Conservation (phyloP, 1,140 invertebrate species). For the Ladona fulva region DNA sequence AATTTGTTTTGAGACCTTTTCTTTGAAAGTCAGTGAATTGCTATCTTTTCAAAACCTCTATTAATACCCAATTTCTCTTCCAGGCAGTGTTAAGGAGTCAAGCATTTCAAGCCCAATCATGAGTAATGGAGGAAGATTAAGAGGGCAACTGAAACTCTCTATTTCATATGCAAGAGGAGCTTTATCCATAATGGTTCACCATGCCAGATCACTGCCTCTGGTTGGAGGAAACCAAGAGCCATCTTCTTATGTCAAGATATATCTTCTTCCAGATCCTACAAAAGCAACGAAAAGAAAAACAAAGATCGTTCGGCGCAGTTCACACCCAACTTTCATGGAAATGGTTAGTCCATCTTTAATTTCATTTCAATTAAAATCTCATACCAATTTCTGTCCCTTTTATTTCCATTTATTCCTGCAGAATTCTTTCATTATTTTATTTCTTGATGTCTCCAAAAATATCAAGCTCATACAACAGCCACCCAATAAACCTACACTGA, state of each 20-base stretch:
- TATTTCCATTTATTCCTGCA: too few relatives aligned
- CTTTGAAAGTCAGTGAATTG: too few relatives aligned
- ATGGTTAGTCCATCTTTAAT: constrained; percentile 54
- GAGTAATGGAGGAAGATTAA: constrained; percentile 22
- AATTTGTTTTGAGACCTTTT: too few relatives aligned
- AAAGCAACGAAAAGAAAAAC: constrained; percentile 94
- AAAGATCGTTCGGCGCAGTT: constrained; percentile 81
- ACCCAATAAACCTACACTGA: too few relatives aligned
- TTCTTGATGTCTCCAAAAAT: too few relatives aligned
- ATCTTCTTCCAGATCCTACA: constrained; percentile 76
- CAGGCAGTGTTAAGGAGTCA: background rate
- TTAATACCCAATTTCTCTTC: too few relatives aligned
- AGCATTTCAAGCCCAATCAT: background rate
- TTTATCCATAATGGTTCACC: constrained; percentile 78
- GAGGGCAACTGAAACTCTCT: constrained; percentile 70
- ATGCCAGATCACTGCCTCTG: constrained; percentile 72
- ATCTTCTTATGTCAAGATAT: constrained; percentile 89
- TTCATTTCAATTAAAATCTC: too few relatives aligned
- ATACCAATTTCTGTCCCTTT: too few relatives aligned
- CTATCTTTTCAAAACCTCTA: too few relatives aligned
- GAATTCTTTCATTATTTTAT: too few relatives aligned
- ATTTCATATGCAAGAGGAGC: constrained; percentile 71
- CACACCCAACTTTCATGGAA: constrained; percentile 96
- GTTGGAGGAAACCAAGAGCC: constrained; percentile 66
- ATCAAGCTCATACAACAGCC: too few relatives aligned